phyloP scores from a whole-genome alignment of 2,797 vertebrate genomes.

The Macrochelys suwanniensis region DNA sequence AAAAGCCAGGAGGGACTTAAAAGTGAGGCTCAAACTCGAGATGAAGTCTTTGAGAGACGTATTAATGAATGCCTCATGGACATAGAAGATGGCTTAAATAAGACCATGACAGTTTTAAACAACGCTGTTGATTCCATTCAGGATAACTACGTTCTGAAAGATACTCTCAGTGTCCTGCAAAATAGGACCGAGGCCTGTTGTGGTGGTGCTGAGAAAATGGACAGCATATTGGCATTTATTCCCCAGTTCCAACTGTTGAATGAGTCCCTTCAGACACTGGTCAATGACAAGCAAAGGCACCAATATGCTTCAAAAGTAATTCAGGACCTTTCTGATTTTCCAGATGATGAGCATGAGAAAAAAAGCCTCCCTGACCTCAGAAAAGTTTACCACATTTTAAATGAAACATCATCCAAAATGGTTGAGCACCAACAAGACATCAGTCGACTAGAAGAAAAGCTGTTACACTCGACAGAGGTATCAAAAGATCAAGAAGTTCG shows the following conservation, averaged over 20 bases:
- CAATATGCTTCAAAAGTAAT: constrained; percentile 55
- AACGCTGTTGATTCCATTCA: constrained; percentile 82
- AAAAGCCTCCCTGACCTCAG: constrained; percentile 50
- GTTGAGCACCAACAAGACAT: constrained; percentile 67
- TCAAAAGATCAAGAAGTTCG: constrained; percentile 71
- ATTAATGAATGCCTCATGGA: constrained; percentile 77
- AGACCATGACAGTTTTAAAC: constrained; percentile 84
- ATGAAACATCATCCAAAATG: constrained; percentile 65
- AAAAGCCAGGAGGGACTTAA: constrained; percentile 76
- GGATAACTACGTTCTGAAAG: constrained; percentile 81
- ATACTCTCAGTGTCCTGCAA: constrained; percentile 23
- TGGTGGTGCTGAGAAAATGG: constrained; percentile 68
- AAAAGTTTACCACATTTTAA: constrained; percentile 74
- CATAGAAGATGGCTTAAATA: constrained; percentile 85
- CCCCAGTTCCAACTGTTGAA: constrained; percentile 77
- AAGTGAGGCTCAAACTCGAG: constrained; percentile 75
- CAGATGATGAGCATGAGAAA: constrained; percentile 18
- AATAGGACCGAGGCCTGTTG: constrained; percentile 64
- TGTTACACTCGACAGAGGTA: constrained; percentile 28
- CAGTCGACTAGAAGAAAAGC: constrained; percentile 69
- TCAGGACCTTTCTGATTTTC: constrained; percentile 41
- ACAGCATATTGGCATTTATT: constrained; percentile 74
- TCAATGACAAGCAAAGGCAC: constrained; percentile 58
- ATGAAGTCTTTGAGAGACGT: constrained; percentile 73
- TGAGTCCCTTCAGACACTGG: constrained; percentile 75